Evolutionary conservation across 2,113 vertebrate genomes (phyloP), one percentile per base, ranked within the genome.

Genomic region (Isichthys henryi): DNA sequence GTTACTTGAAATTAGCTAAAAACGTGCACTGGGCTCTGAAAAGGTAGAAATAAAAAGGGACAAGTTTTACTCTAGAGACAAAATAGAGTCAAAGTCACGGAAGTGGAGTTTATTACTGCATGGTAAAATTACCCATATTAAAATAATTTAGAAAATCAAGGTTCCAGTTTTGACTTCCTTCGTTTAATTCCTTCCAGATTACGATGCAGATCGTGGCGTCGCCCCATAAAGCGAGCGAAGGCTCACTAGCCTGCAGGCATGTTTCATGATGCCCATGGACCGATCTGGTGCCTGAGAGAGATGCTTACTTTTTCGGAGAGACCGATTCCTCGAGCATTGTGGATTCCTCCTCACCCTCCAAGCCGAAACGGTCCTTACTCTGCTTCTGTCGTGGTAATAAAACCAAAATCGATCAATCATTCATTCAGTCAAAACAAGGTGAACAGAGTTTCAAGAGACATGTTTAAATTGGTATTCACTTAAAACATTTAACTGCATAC

Each of bases 301-400:
- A 46, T 56, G 27, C 96, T 93, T 95, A 99, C 98, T 99, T 99
- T 93, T 99, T 99, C 0, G 98, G 98, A 66, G 98, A 99, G 92
- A 99, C 97, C 0, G 98, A 99, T 93, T 99, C 98, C 93, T 99
- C 98, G 91, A 99, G 92, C 98, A 99, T 99, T 62, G 98, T 99
- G 74, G 98, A 97, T 83, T 99, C 98, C 86, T 99, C 98, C 92
- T 99, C 98, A 5, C 98, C 98, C 91, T 99, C 98, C 87, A 99
- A 95, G 66, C 98, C 98, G 95, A 99, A 99, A 88, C 98, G 97
- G 93, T 99, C 98, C 92, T 99, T 99, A 93, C 98, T 99, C 96
- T 99, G 98, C 94, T 99, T 99, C 98, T 99, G 92, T 87, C 92
- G 82, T 53, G 77, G 35, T 13, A 80, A 80, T 80, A 7, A 70